Conservation (phyloP, 1,140 invertebrate species). For the Uloborus diversus region DNA sequence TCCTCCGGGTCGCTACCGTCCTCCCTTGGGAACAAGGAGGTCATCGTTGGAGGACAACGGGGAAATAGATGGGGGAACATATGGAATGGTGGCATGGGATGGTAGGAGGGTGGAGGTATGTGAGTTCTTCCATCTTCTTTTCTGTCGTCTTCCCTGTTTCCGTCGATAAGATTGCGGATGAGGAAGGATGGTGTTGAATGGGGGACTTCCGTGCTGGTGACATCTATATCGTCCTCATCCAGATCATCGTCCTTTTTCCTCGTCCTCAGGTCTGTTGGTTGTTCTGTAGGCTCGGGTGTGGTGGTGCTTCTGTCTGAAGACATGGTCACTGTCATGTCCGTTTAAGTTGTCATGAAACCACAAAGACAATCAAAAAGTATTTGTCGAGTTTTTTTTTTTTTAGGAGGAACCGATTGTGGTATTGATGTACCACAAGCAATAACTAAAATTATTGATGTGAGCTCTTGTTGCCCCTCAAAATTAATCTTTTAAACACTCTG, state of each 20-base stretch:
- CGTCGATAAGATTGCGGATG: conserved; percentile 34
- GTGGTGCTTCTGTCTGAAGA: conserved; percentile 17
- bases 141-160: conserved; percentile 2
- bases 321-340: conserved; percentile 54
- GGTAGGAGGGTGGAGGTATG: conserved; percentile 2
- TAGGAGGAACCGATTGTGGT: too few relatives aligned
- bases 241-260: conserved; percentile 25
- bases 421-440: too few relatives aligned
- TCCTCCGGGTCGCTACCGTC: conserved; percentile 7
- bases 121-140: too few relatives aligned
- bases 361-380: not conserved
- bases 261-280: conserved; percentile 35
- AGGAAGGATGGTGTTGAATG: conserved; percentile 31
- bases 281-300: conserved; percentile 7
- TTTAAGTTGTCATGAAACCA: not conserved
- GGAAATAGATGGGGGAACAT: not conserved
- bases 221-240: conserved; percentile 24
- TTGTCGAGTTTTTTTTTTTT: not conserved
- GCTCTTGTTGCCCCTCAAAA: too few relatives aligned
- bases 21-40: not conserved
- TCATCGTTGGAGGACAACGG: not conserved
- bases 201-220: conserved; percentile 32
- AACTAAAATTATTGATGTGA: too few relatives aligned
- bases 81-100: conserved; percentile 18
- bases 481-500: too few relatives aligned